These are phyloP conservation scores for Solea solea DNA, from an alignment of 2,113 vertebrate genomes.

Conservation along the genomic window DNA sequence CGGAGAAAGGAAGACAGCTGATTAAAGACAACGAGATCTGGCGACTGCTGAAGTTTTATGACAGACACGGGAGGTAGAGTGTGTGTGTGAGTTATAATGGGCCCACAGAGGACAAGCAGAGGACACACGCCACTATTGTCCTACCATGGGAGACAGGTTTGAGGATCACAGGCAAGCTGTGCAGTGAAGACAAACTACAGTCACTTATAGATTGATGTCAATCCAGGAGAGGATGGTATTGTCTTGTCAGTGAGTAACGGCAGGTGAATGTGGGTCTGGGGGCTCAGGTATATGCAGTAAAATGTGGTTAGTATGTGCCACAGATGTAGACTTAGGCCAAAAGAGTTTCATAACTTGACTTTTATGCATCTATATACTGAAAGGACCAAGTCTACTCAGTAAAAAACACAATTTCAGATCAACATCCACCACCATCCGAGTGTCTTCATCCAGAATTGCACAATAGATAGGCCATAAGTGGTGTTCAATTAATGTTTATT, in stretches of 20 bases:
- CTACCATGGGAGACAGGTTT: slow-evolving; percentile 5
- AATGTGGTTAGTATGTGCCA: slow-evolving; percentile 26
- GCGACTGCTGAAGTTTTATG: not conserved
- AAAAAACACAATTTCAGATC: too few relatives aligned
- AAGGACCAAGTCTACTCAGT: not conserved
- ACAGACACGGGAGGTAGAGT: not conserved
- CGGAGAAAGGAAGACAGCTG: slow-evolving; percentile 3
- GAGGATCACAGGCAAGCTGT: slow-evolving; percentile 11
- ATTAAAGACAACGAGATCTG: not conserved
- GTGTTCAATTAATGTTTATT: too few relatives aligned
- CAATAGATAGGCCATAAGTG: too few relatives aligned
- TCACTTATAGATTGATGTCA: slow-evolving; percentile 27
- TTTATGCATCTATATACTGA: not conserved
- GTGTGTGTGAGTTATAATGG: slow-evolving; percentile 6
- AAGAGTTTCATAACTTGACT: not conserved
- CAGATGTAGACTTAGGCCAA: not conserved
- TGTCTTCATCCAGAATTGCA: too few relatives aligned
- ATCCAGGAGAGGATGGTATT: slow-evolving; percentile 6
- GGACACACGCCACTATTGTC: slow-evolving; percentile 18
- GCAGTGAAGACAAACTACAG: slow-evolving; percentile 11
- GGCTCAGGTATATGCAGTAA: slow-evolving; percentile 8
- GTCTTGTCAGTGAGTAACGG: slow-evolving; percentile 23
- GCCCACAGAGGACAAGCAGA: slow-evolving; percentile 2
- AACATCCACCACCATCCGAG: too few relatives aligned
- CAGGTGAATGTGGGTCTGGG: slow-evolving; percentile 49